Evolutionary conservation across 2,797 vertebrate genomes (phyloP).

Genomic region (Champsocephalus gunnari): DNA sequence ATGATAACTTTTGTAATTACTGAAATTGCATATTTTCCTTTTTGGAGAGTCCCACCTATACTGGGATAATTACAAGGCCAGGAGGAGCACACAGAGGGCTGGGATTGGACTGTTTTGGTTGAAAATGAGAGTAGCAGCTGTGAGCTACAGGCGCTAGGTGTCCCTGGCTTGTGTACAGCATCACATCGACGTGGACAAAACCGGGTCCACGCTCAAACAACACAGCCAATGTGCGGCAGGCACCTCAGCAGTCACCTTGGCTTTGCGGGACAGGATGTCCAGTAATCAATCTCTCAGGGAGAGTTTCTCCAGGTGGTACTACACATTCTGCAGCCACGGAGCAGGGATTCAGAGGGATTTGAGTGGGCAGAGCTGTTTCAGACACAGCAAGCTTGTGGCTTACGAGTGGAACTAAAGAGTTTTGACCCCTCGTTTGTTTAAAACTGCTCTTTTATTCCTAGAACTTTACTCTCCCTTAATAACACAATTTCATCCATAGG

Average conservation of each 20-base stretch:
- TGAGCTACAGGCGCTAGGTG: conserved; percentile 66
- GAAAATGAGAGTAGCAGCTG: conserved; percentile 77
- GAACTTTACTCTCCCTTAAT: conserved; percentile 7
- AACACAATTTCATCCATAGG: background rate
- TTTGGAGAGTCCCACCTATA: conserved; percentile 20
- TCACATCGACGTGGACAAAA: conserved; percentile 72
- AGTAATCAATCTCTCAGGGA: conserved; percentile 80
- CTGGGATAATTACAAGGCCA: conserved; percentile 74
- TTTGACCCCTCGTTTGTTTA: conserved; percentile 59
- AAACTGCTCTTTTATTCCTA: conserved; percentile 34
- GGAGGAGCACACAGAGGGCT: conserved; percentile 58
- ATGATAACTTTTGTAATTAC: conserved; percentile 24
- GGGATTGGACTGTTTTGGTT: conserved; percentile 53
- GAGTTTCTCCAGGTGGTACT: conserved; percentile 82
- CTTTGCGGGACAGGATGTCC: conserved; percentile 77
- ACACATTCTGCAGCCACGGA: conserved; percentile 69
- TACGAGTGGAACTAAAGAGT: conserved; percentile 67
- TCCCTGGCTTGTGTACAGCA: conserved; percentile 71
- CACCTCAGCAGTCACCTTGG: conserved; percentile 70
- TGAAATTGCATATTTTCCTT: conserved; percentile 22
- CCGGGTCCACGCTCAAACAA: conserved; percentile 70
- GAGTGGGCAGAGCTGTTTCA: conserved; percentile 71
- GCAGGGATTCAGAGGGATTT: conserved; percentile 74
- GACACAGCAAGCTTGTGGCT: conserved; percentile 75
- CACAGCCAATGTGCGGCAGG: conserved; percentile 74